Evolutionary conservation across 1,140 invertebrate genomes (phyloP).

Genomic region (Apis cerana): DNA sequence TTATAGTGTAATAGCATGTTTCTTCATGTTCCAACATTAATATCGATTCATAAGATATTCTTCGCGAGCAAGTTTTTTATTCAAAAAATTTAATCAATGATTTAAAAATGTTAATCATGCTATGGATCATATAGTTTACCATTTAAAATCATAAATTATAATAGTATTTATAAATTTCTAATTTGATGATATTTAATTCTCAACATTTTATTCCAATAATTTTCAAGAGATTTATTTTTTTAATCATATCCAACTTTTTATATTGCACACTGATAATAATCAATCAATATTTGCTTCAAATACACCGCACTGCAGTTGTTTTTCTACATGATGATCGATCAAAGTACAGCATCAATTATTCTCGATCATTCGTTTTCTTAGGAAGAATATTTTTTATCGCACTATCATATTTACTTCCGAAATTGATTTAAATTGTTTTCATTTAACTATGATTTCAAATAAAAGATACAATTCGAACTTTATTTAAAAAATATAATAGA

Average conservation of each 20-base stretch:
- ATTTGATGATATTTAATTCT: background rate
- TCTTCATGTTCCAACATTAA: background rate
- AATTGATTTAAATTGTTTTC: background rate
- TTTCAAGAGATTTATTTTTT: background rate
- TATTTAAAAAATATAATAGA: background rate
- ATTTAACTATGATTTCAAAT: background rate
- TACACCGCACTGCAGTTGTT: slow-evolving; percentile 41
- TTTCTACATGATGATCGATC: background rate
- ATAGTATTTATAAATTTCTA: no score
- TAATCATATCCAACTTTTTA: background rate
- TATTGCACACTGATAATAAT: no score
- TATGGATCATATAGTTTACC: background rate
- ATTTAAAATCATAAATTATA: background rate
- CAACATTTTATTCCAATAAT: background rate
- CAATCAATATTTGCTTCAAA: slow-evolving; percentile 40
- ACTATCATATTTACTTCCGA: no score
- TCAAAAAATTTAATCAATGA: background rate
- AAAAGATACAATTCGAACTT: background rate
- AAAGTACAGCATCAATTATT: background rate
- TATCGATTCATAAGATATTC: background rate
- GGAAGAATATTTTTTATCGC: background rate
- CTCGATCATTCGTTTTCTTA: background rate
- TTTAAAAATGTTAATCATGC: background rate
- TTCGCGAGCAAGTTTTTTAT: background rate
- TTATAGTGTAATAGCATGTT: background rate